Evolutionary conservation across 1,140 invertebrate genomes (phyloP), one percentile per base, ranked within the genome.

Genomic region (Temnothorax longispinosus): DNA sequence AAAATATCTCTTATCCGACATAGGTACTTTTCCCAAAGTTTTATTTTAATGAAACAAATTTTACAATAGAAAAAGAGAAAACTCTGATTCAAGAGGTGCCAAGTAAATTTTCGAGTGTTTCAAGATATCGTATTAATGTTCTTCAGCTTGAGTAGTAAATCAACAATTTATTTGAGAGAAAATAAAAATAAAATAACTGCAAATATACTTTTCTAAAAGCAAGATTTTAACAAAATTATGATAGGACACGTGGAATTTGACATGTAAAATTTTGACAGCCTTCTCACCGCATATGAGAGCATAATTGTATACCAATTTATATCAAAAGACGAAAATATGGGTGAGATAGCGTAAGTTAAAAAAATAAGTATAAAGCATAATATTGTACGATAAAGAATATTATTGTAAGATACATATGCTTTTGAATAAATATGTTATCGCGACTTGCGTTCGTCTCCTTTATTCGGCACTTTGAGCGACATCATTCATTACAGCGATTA

Each of bases 381-480:
- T 38, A 38, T 41, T 47, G n/a, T 69, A 3, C 27, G 27, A 27
- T 27, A 27, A 27, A 27, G 27, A 27, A 27, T 27, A 27, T 27
- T 27, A 27, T 27, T 27, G 27, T 85, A 58, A 86, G 1, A 27
- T 47, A 69, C 10, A 56, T 44, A 47, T 62, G 47, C 11, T 86
- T 60, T 27, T 69, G 6, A 81, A 87, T 84, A 87, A 80, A 85
- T 41, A 41, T 74, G 15, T 56, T 75, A 47, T 50, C n/a, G 13
- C 35, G 7, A 81, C 5, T 87, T 85, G 64, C 67, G 32, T 35
- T 74, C 65, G 32, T 86, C 32, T 87, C 47, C 21, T 89, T 91
- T 89, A 88, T 89, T 86, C 77, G 90, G 89, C 85, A 87, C 76
- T 85, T 91, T 87, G 85, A 90, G 88, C 89, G 87, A 88, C 75